phyloP scores from a whole-genome alignment of 2,113 vertebrate genomes.

The Bothrops jararaca region DNA sequence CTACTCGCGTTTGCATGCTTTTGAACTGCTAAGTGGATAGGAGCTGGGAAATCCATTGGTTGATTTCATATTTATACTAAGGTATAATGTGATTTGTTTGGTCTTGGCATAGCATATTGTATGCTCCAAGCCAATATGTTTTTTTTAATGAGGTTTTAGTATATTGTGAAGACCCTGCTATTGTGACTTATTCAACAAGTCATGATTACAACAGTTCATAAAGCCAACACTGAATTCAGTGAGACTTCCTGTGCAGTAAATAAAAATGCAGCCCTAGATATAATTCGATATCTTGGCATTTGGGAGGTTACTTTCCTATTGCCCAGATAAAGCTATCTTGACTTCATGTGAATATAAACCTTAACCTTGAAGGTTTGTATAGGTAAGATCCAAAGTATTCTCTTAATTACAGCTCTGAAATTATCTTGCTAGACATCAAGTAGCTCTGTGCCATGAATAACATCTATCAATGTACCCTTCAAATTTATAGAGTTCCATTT shows the following conservation, averaged over 20 bases:
- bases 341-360: background rate
- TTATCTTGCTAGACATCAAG: background rate
- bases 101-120: background rate
- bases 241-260: background rate
- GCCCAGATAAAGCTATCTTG: background rate
- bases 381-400: background rate
- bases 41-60: background rate
- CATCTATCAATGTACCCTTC: background rate
- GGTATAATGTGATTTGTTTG: background rate
- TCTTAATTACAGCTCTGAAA: background rate
- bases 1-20: background rate
- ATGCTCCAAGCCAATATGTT: background rate
- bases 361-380: background rate
- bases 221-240: background rate
- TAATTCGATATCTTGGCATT: background rate
- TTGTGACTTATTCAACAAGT: background rate
- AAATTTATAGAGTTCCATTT: background rate
- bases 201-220: background rate
- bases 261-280: background rate
- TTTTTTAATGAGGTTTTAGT: background rate
- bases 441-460: conserved; percentile 18
- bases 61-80: background rate
- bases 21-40: background rate
- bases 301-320: background rate
- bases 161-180: background rate